Conservation (phyloP, 1,140 invertebrate species). For the Philaenus spumarius region DNA sequence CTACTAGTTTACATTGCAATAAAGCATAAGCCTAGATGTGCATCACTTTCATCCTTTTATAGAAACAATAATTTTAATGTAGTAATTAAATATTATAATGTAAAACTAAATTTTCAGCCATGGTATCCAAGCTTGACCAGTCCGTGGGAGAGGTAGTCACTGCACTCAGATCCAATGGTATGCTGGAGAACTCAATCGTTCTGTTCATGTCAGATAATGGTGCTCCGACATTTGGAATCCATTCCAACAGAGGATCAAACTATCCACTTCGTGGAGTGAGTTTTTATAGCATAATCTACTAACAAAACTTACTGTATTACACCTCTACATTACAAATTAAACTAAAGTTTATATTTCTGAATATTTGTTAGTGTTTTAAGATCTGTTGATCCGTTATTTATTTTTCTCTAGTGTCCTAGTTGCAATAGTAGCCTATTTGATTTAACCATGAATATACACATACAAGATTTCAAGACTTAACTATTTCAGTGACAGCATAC, state of each 20-base stretch:
- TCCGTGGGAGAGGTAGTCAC: slow-evolving; percentile 70
- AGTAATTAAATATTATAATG: too few species aligned
- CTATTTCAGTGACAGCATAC: too few species aligned
- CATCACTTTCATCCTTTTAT: too few species aligned
- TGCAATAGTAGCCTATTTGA: too few species aligned
- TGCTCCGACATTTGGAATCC: slow-evolving; percentile 60
- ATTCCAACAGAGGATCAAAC: slow-evolving; percentile 76
- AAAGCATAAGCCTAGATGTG: too few species aligned
- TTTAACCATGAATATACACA: too few species aligned
- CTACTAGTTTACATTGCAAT: too few species aligned
- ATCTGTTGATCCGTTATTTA: too few species aligned
- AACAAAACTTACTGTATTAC: not conserved
- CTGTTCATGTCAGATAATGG: slow-evolving; percentile 76
- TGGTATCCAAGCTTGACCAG: slow-evolving; percentile 81
- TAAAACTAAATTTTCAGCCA: slow-evolving; percentile 63
- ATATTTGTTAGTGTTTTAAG: too few species aligned
- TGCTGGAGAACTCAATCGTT: slow-evolving; percentile 68
- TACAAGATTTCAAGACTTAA: too few species aligned
- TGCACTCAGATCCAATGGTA: slow-evolving; percentile 55
- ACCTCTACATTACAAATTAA: not conserved
- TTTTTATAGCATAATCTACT: not conserved
- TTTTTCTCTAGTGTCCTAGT: too few species aligned
- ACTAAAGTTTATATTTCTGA: not conserved
- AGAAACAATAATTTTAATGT: too few species aligned
- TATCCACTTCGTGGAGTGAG: slow-evolving; percentile 76